Conservation (phyloP, 2,113 vertebrate species). For the Myodes glareolus region DNA sequence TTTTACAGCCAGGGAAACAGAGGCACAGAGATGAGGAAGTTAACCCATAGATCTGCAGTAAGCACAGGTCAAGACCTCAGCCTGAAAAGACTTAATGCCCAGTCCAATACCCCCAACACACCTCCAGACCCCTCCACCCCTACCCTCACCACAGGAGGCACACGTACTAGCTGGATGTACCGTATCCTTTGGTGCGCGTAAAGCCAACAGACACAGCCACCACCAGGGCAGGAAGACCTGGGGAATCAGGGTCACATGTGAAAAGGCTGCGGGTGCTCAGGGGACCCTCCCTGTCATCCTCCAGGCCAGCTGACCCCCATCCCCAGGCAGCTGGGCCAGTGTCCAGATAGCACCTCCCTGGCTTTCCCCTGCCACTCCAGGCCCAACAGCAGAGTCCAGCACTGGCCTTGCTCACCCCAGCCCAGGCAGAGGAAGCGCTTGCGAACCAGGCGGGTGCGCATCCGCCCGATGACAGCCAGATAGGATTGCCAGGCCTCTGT, state of each 20-base stretch:
- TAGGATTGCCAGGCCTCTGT: constrained; percentile 99
- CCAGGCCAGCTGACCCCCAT: neutral
- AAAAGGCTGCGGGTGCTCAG: neutral
- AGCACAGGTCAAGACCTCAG: neutral
- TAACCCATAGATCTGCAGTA: neutral
- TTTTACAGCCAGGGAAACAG: constrained; percentile 5
- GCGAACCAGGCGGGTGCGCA: constrained; percentile 96
- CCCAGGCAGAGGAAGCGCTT: constrained; percentile 99
- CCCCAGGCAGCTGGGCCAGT: constrained; percentile 16
- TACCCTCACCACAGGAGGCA: neutral
- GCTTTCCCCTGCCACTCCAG: neutral
- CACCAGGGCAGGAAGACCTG: constrained; percentile 93
- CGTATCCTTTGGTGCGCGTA: constrained; percentile 96
- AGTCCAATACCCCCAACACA: neutral
- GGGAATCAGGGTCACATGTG: constrained; percentile 17
- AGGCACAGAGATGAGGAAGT: neutral
- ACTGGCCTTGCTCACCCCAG: constrained; percentile 91
- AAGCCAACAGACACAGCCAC: constrained; percentile 97
- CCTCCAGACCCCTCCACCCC: neutral
- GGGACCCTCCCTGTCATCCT: neutral
- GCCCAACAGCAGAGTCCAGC: constrained; percentile 46
- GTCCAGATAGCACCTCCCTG: neutral
- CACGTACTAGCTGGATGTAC: constrained; percentile 96
- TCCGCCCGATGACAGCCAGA: constrained; percentile 97
- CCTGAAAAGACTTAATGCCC: neutral